Evolutionary conservation across 2,888 invertebrate species (phyloP).

Genomic region (Anthophora plumipes): DNA sequence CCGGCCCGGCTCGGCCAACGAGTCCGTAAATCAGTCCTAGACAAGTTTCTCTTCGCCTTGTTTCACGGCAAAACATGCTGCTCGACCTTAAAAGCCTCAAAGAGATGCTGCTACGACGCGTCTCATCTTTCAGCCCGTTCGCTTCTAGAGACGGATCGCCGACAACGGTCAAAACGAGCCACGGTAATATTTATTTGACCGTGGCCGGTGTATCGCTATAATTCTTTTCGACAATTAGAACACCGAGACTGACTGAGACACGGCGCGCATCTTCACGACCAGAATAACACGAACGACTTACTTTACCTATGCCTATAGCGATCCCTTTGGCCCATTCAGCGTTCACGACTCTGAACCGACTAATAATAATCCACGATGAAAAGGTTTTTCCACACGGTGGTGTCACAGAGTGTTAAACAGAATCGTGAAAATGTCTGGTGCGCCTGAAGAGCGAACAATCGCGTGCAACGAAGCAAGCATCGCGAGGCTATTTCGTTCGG

Average conservation of each 20-base stretch:
- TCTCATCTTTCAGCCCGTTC: background rate
- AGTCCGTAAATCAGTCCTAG: constrained; percentile 81
- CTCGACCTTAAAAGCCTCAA: constrained; percentile 67
- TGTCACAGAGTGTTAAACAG: too few relatives aligned
- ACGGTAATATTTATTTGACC: constrained; percentile 35
- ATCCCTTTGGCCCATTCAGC: background rate
- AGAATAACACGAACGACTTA: constrained; percentile 11
- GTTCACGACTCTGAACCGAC: background rate
- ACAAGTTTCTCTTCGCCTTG: constrained; percentile 77
- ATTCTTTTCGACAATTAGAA: constrained; percentile 39
- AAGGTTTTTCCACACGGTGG: background rate
- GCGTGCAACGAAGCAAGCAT: constrained; percentile 45
- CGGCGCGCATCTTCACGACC: background rate
- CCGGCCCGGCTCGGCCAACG: constrained; percentile 72
- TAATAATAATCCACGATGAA: background rate
- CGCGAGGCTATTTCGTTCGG: constrained; percentile 28
- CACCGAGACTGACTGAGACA: background rate
- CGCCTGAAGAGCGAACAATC: constrained; percentile 42
- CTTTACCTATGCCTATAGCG: background rate
- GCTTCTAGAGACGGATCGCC: constrained; percentile 44
- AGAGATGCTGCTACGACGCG: constrained; percentile 30
- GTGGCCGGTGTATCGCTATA: constrained; percentile 22
- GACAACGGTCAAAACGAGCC: constrained; percentile 45
- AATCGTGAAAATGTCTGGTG: constrained; percentile 27
- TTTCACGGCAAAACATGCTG: constrained; percentile 70